These are phyloP conservation scores for Grantiella picta DNA, from an alignment of 2,113 vertebrate genomes.

Conservation along the genomic window DNA sequence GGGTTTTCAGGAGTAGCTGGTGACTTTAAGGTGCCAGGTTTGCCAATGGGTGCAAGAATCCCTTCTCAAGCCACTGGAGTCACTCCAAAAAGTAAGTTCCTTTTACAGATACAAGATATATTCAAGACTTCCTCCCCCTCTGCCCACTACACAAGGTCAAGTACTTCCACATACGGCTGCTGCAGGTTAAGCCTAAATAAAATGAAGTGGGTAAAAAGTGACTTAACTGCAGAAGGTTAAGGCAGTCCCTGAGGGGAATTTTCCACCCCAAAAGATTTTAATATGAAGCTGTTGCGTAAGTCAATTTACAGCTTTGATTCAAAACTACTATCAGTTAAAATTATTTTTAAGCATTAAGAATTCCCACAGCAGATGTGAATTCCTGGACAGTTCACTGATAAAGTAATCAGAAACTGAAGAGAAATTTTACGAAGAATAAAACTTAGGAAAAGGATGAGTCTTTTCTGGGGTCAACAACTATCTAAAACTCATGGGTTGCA, in stretches of 20 bases:
- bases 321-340: neutral
- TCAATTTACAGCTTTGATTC: neutral
- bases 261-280: neutral
- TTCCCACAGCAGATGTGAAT: accelerated
- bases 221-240: neutral
- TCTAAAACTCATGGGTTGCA: neutral
- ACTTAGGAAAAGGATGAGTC: neutral
- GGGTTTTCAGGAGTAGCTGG: neutral
- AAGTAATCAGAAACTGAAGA: neutral
- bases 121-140: neutral
- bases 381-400: neutral
- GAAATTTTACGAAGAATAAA: neutral
- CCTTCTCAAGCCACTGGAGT: neutral
- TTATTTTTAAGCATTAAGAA: neutral
- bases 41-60: neutral
- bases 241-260: neutral
- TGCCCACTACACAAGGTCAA: neutral
- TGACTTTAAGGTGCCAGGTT: neutral
- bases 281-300: neutral
- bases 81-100: neutral
- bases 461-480: neutral
- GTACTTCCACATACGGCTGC: neutral
- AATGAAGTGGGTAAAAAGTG: neutral
- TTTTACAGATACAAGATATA: neutral
- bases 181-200: neutral